phyloP scores from a whole-genome alignment of 1,140 invertebrate species.

The Aphis craccivora region DNA sequence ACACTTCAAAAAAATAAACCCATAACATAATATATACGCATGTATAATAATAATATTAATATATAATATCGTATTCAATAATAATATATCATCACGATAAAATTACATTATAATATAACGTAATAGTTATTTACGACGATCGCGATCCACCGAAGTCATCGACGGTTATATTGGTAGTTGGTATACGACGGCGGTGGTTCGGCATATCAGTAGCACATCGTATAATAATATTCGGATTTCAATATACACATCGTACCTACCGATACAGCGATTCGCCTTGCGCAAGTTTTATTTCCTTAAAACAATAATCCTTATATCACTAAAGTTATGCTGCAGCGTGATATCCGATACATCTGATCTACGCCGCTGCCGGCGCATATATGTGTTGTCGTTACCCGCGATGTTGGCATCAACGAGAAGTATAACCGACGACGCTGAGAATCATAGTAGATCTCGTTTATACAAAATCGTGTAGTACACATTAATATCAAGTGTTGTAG shows the following conservation, averaged over 20 bases:
- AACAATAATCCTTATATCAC: background rate
- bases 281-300: background rate
- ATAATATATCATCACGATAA: background rate
- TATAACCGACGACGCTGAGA: background rate
- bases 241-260: background rate
- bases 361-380: no score
- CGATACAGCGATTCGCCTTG: background rate
- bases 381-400: background rate
- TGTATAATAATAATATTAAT: no score
- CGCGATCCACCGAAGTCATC: background rate
- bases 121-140: background rate
- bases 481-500: background rate
- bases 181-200: no score
- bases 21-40: background rate
- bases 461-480: no score
- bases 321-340: background rate
- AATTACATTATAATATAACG: background rate
- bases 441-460: background rate
- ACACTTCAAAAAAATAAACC: conserved; percentile 1
- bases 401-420: background rate
- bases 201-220: background rate
- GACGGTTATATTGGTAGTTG: no score
- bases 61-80: no score
- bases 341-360: background rate
- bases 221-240: background rate